Evolutionary conservation across 2,888 invertebrate species (phyloP), one percentile per base, ranked within the genome.

Genomic region (Caenorhabditis angaria): DNA sequence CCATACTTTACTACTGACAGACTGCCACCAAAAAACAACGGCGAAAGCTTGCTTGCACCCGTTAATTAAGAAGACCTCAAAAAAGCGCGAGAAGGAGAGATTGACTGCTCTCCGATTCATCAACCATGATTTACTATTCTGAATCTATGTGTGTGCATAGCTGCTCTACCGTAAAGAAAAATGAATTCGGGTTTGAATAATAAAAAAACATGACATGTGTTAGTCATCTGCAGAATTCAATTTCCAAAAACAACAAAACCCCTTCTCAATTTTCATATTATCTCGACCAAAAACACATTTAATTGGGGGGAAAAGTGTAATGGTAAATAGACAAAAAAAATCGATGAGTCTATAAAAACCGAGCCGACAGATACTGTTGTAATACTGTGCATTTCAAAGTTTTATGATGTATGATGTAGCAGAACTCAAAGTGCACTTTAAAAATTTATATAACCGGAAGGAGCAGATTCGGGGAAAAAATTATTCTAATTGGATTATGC

Each of bases 1-100:
- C 41, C 41, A 41, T 41, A 41, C 41, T 41, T 41, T 41, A 41
- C 41, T 41, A 41, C 41, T 41, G 41, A 41, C 41, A 41, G 41
- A 41, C 41, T 41, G 41, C 41, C 18, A 3, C 41, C 18, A 41
- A 18, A 41, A 41, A 41, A 41, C 10, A 41, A 41, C 41, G 41
- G 41, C 41, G 14, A 41, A n/a, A n/a, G n/a, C n/a, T n/a, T n/a
- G n/a, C n/a, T n/a, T n/a, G n/a, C n/a, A n/a, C n/a, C n/a, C 18
- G 41, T 41, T 41, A 41, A 41, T 41, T 41, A 41, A 41, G n/a
- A n/a, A n/a, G n/a, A n/a, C n/a, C 41, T 14, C 41, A 41, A 41
- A 18, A 6, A 41, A 41, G 18, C 10, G n/a, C 10, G 18, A 12
- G 41, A 41, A 41, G 41, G 14, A 41, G 18, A 41, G 41, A 41